A percentile compares a stretch with the other conserved stretches of the same genome.
Conservation (phyloP, 2,113 vertebrate species). For the Capreolus pygargus region DNA sequence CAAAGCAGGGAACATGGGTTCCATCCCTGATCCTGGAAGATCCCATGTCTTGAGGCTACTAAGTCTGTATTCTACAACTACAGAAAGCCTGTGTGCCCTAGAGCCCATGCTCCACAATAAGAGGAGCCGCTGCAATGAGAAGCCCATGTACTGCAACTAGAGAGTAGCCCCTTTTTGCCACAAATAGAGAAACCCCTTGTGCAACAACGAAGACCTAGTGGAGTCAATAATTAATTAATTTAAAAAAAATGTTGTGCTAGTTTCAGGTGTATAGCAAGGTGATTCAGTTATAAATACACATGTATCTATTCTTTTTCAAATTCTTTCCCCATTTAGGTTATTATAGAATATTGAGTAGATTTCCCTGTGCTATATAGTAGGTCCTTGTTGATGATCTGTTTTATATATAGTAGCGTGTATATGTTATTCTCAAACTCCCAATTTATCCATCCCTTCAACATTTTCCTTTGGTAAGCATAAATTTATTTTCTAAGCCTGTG, state of each 20-base stretch:
- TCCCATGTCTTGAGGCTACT: background rate
- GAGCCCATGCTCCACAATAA: background rate
- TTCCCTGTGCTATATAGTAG: background rate
- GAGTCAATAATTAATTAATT: background rate
- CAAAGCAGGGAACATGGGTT: background rate
- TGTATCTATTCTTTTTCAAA: background rate
- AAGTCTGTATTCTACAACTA: background rate
- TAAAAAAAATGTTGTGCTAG: background rate
- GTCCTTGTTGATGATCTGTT: background rate
- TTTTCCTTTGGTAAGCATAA: background rate
- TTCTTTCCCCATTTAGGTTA: background rate
- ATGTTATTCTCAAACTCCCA: background rate
- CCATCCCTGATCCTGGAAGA: background rate
- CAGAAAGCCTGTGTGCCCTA: background rate
- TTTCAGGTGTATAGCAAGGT: background rate
- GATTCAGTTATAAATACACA: background rate
- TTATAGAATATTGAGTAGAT: background rate
- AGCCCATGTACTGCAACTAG: background rate
- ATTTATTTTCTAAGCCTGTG: background rate
- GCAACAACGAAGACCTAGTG: background rate
- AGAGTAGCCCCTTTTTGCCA: background rate
- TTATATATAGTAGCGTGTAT: background rate
- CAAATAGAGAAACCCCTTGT: background rate
- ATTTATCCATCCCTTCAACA: background rate
- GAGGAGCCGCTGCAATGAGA: background rate